These are phyloP conservation scores for Psix sp. DNA, from an alignment of 1,140 invertebrate species.

Conservation along the genomic window DNA sequence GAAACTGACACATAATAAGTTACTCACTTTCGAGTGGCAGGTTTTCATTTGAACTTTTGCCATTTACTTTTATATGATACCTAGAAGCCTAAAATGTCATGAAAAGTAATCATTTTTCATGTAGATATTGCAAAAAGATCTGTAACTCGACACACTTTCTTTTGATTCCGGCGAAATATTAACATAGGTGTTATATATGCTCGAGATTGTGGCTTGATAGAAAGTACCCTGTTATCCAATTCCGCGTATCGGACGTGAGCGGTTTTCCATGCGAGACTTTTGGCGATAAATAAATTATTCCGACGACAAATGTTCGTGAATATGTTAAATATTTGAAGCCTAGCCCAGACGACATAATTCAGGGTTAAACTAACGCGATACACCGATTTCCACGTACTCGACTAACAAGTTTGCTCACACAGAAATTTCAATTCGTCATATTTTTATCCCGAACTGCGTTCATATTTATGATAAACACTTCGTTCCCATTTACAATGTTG, in stretches of 20 bases:
- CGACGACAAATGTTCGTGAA: not conserved
- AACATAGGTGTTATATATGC: slow-evolving; percentile 29
- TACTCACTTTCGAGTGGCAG: too few species aligned
- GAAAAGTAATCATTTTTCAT: slow-evolving; percentile 27
- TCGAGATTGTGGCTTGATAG: slow-evolving; percentile 14
- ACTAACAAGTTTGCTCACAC: not conserved
- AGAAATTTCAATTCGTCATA: not conserved
- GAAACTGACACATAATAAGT: too few species aligned
- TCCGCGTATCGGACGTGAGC: not conserved
- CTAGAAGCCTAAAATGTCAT: slow-evolving; percentile 14
- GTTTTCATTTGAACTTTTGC: too few species aligned
- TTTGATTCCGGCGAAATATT: slow-evolving; percentile 22
- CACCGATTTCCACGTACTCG: too few species aligned
- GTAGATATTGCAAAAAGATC: slow-evolving; percentile 20
- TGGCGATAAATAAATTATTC: slow-evolving; percentile 7
- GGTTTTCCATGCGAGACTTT: not conserved
- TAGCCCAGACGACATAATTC: too few species aligned
- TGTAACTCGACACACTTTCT: slow-evolving; percentile 30
- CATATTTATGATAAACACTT: too few species aligned
- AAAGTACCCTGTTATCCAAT: slow-evolving; percentile 19
- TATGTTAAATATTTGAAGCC: slow-evolving; percentile 5
- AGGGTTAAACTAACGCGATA: too few species aligned
- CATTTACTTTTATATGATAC: too few species aligned
- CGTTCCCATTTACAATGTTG: too few species aligned
- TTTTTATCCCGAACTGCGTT: not conserved